These are phyloP conservation scores for Parotia lawesii DNA, from an alignment of 2,113 vertebrate species.

Conservation along the genomic window DNA sequence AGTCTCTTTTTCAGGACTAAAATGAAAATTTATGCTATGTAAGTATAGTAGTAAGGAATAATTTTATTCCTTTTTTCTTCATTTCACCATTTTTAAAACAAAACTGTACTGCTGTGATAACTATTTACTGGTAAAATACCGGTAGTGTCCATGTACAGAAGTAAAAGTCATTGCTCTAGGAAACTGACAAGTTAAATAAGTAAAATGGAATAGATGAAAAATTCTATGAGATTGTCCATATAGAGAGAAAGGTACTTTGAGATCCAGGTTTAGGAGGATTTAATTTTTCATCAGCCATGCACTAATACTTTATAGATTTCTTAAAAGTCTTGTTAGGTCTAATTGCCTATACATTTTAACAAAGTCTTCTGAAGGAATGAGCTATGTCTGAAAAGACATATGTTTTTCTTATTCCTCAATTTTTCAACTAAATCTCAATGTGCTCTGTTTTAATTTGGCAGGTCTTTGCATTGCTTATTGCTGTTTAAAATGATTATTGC, in stretches of 20 bases:
- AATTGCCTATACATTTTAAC: neutral
- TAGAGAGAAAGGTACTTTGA: neutral
- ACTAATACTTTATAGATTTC: neutral
- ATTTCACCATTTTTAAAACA: neutral
- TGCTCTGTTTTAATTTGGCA: neutral
- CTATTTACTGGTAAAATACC: neutral
- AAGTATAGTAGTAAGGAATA: neutral
- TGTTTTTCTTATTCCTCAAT: neutral
- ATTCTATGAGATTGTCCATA: neutral
- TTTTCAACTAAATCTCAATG: neutral
- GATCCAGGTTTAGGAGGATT: neutral
- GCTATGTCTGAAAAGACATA: neutral
- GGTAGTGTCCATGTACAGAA: neutral
- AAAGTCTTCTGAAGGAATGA: neutral
- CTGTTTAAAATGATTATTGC: neutral
- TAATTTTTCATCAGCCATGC: neutral
- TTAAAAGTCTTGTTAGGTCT: neutral
- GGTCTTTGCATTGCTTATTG: neutral
- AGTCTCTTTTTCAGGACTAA: neutral
- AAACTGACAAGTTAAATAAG: neutral
- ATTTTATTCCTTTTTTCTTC: neutral
- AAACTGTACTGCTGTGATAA: neutral
- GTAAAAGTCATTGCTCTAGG: neutral
- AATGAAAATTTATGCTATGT: neutral
- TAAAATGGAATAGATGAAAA: neutral